Evolutionary conservation across 2,888 invertebrate species (phyloP), one percentile per base, ranked within the genome.

Genomic region (Polyommatus iphigenia): DNA sequence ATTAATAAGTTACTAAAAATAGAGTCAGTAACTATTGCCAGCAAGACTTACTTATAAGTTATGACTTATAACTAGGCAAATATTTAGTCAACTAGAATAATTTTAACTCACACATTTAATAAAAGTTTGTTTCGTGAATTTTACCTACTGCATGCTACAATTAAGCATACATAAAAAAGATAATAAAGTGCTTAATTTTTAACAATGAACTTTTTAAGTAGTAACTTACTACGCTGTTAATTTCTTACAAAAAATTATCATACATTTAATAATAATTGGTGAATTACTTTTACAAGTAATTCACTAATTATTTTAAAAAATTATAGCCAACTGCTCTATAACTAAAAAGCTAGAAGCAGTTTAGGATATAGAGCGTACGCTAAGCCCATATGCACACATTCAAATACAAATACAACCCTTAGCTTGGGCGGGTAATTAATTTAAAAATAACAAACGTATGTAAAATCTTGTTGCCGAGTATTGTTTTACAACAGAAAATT

Each of bases 401-500:
- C 18, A 54, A 54, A 18, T 15, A 18, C 18, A 54, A 54, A 18
- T 15, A 18, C 54, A 54, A 54, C 50, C 18, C 15, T 54, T 54
- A 54, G 54, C 1, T 13, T 5, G 18, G 54, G 15, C 54, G 54
- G 15, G 18, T 54, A 15, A 15, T 67, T 15, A 67, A 32, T 67
- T 18, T 32, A 15, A 29, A 67, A 13, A 20, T 24, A 62, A 67
- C 29, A 67, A 29, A 32, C 15, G 67, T 67, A 6, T 67, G 8
- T 59, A 20, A 13, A 67, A 32, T 29, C 67, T 32, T 72, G 41
- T 41, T 72, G n/a, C n/a, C 32, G 54, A 71, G 67, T 54, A 77
- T 72, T 15, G 36, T 57, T 72, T 77, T 72, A 77, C 72, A 20
- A 54, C 71, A 29, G 20, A 77, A 77, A 77, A 77, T 77, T 72